phyloP scores from a whole-genome alignment of 2,113 vertebrate species.

The Prunella fulvescens region DNA sequence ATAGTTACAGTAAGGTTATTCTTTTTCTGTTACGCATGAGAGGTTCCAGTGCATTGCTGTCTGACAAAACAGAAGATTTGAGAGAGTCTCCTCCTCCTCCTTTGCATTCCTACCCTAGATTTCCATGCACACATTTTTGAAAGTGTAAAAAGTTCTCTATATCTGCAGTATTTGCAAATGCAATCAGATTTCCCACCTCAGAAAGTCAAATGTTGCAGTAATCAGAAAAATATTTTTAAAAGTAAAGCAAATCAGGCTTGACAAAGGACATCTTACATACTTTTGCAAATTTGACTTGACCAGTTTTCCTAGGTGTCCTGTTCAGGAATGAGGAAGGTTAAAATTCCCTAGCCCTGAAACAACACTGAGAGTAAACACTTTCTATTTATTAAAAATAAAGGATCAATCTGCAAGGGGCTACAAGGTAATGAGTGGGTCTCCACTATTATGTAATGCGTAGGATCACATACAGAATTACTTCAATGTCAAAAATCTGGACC shows the following conservation, averaged over 20 bases:
- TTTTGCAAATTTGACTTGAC: not conserved
- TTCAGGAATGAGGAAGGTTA: not conserved
- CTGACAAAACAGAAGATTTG: not conserved
- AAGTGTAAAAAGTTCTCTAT: not conserved
- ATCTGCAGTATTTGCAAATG: not conserved
- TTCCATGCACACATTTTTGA: not conserved
- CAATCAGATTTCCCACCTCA: not conserved
- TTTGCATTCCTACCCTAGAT: not conserved
- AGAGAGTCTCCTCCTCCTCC: not conserved
- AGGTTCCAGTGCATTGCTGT: not conserved
- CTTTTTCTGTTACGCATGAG: not conserved
- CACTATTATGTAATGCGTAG: not conserved
- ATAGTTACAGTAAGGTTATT: not conserved
- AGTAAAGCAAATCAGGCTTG: not conserved
- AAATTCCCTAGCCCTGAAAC: not conserved
- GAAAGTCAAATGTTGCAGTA: not conserved
- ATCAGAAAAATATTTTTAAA: not conserved
- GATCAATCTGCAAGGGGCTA: not conserved
- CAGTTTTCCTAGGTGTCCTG: not conserved
- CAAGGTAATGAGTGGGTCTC: not conserved
- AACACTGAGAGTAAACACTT: not conserved
- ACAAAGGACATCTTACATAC: not conserved
- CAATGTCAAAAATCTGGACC: not conserved
- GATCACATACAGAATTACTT: not conserved
- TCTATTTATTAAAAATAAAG: not conserved